Evolutionary conservation across 2,888 invertebrate genomes (phyloP), one percentile per base, ranked within the genome.

Genomic region (Amaurobius ferox): DNA sequence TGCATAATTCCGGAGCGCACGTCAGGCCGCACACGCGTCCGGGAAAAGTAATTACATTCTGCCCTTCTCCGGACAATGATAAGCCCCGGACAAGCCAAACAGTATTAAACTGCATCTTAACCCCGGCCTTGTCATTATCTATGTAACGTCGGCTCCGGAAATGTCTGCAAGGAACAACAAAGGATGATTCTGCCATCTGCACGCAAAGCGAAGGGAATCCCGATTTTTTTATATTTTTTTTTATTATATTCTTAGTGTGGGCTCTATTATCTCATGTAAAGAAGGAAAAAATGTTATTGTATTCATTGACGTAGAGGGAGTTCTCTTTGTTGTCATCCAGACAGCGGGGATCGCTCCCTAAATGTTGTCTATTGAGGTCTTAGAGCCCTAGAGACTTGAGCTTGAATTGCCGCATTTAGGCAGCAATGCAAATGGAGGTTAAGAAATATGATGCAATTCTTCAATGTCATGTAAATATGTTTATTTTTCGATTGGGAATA

Each of bases 61-160:
- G 81, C 40, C 74, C 81, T 72, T 74, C 72, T 67, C 76, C 81
- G 76, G 76, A 83, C 81, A 83, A 83, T 83, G 81, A 83, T 83
- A 83, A 83, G 81, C 81, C 73, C 81, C 76, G 81, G 76, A 83
- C 81, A 76, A 68, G 74, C 74, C 55, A 81, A 74, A 81, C 76
- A 74, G 76, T 71, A 83, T 83, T 83, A 83, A 83, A 76, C 70
- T 76, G 81, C 81, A 71, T 83, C 81, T 83, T 83, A 83, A 83
- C 81, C 81, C 70, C 73, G 62, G 70, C 28, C 81, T 83, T 76
- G 81, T 83, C 81, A 83, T 83, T 83, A 83, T 83, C 81, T 83
- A 83, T 83, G 80, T 80, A 80, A 55, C 80, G 67, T 73, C 66
- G 66, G 30, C 72, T 79, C 72, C 72, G 79, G 73, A 80, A 67